Percentiles rank a stretch among this genome's conserved stretches.
Evolutionary conservation across 2,797 vertebrate species (phyloP).

Genomic region (Nyctibius grandis): DNA sequence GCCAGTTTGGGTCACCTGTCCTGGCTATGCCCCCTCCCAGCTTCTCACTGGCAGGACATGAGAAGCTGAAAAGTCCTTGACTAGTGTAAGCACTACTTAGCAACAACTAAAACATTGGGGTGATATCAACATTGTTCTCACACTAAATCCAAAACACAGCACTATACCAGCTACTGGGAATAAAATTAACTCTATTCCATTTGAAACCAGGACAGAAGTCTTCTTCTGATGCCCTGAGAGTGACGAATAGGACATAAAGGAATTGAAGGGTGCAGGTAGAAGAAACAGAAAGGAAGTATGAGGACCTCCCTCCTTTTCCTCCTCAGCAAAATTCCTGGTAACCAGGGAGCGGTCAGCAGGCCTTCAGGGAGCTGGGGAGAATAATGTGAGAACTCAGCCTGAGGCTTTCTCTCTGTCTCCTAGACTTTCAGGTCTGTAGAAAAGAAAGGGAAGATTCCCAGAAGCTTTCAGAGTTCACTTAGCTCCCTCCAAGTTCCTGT

Average conservation of each 20-base stretch:
- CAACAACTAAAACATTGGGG: no score
- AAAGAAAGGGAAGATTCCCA: not conserved
- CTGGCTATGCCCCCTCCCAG: no score
- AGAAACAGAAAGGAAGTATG: not conserved
- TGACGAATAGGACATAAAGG: not conserved
- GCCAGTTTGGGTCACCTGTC: no score
- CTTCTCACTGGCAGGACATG: no score
- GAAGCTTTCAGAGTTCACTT: not conserved
- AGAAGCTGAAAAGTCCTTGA: no score
- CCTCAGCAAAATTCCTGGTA: not conserved
- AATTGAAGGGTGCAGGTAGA: not conserved
- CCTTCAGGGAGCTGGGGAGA: not conserved
- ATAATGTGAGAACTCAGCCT: not conserved
- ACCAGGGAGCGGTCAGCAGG: not conserved
- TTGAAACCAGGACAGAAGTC: no score
- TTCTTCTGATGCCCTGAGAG: not conserved
- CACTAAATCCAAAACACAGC: no score
- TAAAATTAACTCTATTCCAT: no score
- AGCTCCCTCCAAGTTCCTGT: not conserved
- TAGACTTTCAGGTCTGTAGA: not conserved
- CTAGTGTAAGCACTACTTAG: no score
- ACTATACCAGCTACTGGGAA: no score
- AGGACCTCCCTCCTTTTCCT: not conserved
- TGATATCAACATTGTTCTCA: no score
- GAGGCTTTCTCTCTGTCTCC: not conserved